Evolutionary conservation across 2,797 vertebrate genomes (phyloP).

Genomic region (Halcyon smyrnensis): DNA sequence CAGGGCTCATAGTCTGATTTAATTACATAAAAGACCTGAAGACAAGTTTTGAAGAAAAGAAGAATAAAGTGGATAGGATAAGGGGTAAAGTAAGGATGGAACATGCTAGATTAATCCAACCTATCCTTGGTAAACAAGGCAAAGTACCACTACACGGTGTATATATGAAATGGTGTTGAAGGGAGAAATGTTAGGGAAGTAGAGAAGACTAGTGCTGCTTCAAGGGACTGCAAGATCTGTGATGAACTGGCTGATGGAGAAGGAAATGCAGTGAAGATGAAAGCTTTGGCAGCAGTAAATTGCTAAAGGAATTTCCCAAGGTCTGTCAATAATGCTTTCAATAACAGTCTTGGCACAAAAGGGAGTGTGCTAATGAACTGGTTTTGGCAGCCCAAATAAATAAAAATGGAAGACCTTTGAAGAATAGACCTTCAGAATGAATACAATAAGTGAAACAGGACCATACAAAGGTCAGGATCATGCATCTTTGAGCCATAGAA

Average conservation of each 20-base stretch:
- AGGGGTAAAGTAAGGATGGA: background rate
- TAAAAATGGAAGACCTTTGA: background rate
- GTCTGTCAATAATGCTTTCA: background rate
- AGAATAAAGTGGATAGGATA: background rate
- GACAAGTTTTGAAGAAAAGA: background rate
- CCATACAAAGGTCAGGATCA: background rate
- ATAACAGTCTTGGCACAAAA: background rate
- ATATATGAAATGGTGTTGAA: background rate
- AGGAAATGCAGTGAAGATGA: background rate
- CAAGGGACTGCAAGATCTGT: rapidly evolving
- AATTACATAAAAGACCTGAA: background rate
- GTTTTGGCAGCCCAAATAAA: background rate
- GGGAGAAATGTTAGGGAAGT: background rate
- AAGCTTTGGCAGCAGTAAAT: background rate
- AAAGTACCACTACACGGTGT: background rate
- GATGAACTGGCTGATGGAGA: background rate
- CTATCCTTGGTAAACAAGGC: background rate
- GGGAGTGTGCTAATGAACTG: background rate
- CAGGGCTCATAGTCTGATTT: background rate
- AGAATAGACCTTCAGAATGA: background rate
- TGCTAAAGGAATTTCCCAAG: background rate
- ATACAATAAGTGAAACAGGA: background rate
- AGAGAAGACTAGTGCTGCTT: background rate
- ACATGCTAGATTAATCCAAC: background rate
- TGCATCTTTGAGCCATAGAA: background rate